Conservation (phyloP, 2,113 vertebrate species). For the Lagenorhynchus albirostris region DNA sequence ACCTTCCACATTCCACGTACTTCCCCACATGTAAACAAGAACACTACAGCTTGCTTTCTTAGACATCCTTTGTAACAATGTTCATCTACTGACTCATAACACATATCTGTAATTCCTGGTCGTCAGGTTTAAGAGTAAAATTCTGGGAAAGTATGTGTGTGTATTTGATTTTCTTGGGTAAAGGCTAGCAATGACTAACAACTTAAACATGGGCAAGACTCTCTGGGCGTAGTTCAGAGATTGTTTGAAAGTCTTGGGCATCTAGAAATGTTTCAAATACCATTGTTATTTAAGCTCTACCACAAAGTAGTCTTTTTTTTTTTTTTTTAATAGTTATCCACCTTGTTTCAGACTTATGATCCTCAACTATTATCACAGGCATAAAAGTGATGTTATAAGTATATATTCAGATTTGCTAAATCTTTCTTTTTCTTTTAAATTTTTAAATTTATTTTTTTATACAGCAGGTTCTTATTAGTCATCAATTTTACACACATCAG, state of each 20-base stretch:
- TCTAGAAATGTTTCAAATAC: neutral
- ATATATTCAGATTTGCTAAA: neutral
- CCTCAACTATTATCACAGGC: neutral
- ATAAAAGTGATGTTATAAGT: neutral
- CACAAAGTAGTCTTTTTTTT: neutral
- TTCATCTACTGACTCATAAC: neutral
- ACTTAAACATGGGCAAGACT: neutral
- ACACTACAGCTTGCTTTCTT: neutral
- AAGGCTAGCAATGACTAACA: neutral
- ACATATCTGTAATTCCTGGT: neutral
- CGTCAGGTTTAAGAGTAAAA: neutral
- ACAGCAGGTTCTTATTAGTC: no score
- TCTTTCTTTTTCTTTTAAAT: neutral
- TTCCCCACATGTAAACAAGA: constrained; percentile 1
- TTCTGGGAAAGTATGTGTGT: neutral
- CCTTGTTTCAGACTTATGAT: neutral
- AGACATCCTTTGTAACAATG: neutral
- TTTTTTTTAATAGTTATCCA: neutral
- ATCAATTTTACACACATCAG: no score
- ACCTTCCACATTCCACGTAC: neutral
- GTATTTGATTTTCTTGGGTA: neutral
- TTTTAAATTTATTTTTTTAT: no score
- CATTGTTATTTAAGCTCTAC: neutral
- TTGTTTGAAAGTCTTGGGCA: neutral
- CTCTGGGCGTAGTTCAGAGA: neutral